A percentile compares a stretch with the other conserved stretches of the same genome.
These are phyloP conservation scores for Elanoides forficatus DNA, from an alignment of 2,113 vertebrate species.

Conservation along the genomic window DNA sequence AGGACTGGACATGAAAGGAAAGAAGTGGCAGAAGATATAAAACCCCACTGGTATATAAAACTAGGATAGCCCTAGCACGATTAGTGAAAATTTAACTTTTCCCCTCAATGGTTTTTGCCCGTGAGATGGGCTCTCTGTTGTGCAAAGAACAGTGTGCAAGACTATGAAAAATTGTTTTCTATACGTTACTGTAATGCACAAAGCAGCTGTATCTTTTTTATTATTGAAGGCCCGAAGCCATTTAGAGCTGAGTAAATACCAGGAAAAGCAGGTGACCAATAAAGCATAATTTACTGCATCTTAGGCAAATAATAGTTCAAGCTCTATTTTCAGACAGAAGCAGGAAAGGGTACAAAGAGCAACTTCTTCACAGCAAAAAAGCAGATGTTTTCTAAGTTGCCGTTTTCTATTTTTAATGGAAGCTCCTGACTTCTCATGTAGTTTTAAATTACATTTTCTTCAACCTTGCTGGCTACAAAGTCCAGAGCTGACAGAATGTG, in stretches of 20 bases:
- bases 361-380: background rate
- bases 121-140: background rate
- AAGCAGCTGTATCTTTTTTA: background rate
- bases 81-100: background rate
- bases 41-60: background rate
- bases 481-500: background rate
- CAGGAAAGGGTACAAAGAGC: background rate
- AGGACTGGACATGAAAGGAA: background rate
- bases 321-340: background rate
- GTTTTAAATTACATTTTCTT: background rate
- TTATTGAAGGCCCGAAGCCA: background rate
- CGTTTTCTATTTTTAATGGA: background rate
- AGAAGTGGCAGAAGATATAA: background rate
- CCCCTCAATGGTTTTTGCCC: background rate
- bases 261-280: background rate
- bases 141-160: background rate
- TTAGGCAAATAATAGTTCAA: background rate
- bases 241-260: background rate
- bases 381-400: background rate
- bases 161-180: background rate
- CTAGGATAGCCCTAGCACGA: background rate
- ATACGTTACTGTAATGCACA: background rate
- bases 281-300: background rate
- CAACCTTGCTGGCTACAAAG: background rate
- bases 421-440: background rate